Base-by-base conservation (phyloP, 2,113 vertebrate species). In the Panurus biarmicus region DNA sequence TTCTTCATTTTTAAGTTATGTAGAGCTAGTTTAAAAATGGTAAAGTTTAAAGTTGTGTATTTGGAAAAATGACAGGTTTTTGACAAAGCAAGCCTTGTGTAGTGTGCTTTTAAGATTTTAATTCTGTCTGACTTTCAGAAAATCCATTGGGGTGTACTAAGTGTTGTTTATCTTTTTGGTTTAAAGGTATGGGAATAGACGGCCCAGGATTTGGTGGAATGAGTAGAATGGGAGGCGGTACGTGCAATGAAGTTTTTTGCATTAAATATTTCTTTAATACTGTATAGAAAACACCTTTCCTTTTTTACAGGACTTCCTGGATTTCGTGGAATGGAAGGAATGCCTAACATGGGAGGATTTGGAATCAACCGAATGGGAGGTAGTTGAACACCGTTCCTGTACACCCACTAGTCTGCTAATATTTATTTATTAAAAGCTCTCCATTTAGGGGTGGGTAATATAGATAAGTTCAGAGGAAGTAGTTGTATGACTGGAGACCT, bases 361-460 rank as follows among this genome's bases (percentile, higher is more conserved):
- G 98, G 98, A 95, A 98, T 99, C 96, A 98, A 98, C 82, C 97
- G 99, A 79, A 99, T 99, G 98, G 98, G 98, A 98, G 99, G 99
- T 99, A 96, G 70, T 97, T 94, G 85, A 90, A 85, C 35, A 10
- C 66, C 51, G 47, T 79, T 89, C 54, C 51, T 5, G 1, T 56
- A 20, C 24, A 7, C 21, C 51, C 61, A 9, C 0, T 44, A 35
- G 10, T 44, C 73, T 71, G 26, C 33, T 75, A 29, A 29, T 78
- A 53, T 12, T 69, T 58, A 19, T 45, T 76, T 94, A 60, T 47
- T 93, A 70, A 93, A 91, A 73, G 35, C 28, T 26, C 28, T 66
- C 35, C 21, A 10, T 77, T 82, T 60, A 94, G 94, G 76, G 28
- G 40, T 97, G 80, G 75, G 81, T 66, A 31, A 64, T 57, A n/a